Conservation (phyloP, 2,113 vertebrate genomes). For the Zapornia atra region DNA sequence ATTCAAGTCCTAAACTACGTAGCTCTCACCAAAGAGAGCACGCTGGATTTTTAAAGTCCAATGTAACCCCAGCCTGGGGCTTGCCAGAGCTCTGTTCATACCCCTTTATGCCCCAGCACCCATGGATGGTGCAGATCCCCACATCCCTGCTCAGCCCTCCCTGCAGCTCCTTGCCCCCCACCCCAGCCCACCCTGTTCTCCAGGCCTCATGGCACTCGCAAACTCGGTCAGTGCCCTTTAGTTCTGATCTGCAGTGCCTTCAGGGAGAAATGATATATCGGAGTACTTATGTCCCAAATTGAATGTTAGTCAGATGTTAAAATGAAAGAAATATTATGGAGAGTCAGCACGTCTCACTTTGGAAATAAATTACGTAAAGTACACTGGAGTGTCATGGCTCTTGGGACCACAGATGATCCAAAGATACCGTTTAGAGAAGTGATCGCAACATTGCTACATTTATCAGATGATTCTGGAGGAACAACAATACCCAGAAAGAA, state of each 20-base stretch:
- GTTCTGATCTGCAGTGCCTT: background rate
- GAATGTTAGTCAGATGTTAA: constrained; percentile 39
- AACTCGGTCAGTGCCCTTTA: background rate
- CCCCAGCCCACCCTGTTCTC: background rate
- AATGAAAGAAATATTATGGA: constrained; percentile 41
- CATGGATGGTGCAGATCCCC: background rate
- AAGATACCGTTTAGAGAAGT: constrained; percentile 28
- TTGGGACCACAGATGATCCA: constrained; percentile 30
- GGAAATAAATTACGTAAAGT: constrained; percentile 7
- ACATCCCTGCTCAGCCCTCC: background rate
- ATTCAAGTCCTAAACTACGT: background rate
- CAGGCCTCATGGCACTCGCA: accelerated
- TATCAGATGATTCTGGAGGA: constrained; percentile 26
- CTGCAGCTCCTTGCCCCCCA: background rate
- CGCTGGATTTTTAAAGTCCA: background rate
- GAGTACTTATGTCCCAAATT: constrained; percentile 3
- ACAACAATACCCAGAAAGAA: constrained; percentile 24
- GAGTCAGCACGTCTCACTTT: background rate
- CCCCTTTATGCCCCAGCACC: background rate
- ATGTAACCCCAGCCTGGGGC: background rate
- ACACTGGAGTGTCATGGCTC: constrained; percentile 11
- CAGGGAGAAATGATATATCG: background rate
- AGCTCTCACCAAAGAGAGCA: background rate
- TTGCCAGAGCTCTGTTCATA: background rate
- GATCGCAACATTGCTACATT: constrained; percentile 24